Evolutionary conservation across 2,113 vertebrate genomes (phyloP).

Genomic region (Myotis lucifugus): DNA sequence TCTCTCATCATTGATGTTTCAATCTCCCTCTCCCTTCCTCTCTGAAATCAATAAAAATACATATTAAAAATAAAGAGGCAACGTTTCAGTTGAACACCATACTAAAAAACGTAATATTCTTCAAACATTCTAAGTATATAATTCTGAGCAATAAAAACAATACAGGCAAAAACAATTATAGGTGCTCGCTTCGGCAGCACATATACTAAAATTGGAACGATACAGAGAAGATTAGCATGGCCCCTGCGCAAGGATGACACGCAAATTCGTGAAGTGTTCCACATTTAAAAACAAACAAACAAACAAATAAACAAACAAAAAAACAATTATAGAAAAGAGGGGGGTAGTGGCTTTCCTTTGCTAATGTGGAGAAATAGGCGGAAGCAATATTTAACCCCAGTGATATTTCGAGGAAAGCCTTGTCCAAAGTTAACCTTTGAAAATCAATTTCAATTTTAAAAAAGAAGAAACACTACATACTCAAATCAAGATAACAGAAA

Average conservation of each 20-base stretch:
- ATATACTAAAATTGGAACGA: too few species aligned
- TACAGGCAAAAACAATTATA: not conserved
- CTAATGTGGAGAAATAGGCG: too few species aligned
- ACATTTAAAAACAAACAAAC: too few species aligned
- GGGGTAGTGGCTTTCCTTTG: not conserved
- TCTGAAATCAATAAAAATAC: too few species aligned
- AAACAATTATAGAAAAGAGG: not conserved
- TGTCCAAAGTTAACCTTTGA: not conserved
- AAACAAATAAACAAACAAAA: too few species aligned
- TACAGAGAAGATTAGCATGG: too few species aligned
- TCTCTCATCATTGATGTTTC: too few species aligned
- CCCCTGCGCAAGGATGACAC: too few species aligned
- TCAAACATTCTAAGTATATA: not conserved
- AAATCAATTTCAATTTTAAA: not conserved
- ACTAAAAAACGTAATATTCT: not conserved
- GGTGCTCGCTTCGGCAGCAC: too few species aligned
- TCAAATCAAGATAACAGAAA: not conserved
- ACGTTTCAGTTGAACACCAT: not conserved
- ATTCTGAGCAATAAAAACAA: not conserved
- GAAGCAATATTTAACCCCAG: too few species aligned
- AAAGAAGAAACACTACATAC: not conserved
- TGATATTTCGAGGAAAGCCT: not conserved
- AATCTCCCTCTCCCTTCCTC: too few species aligned
- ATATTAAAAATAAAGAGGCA: not conserved
- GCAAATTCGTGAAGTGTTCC: too few species aligned